Evolutionary conservation across 1,140 invertebrate species (phyloP).

Genomic region (Orius insidiosus): DNA sequence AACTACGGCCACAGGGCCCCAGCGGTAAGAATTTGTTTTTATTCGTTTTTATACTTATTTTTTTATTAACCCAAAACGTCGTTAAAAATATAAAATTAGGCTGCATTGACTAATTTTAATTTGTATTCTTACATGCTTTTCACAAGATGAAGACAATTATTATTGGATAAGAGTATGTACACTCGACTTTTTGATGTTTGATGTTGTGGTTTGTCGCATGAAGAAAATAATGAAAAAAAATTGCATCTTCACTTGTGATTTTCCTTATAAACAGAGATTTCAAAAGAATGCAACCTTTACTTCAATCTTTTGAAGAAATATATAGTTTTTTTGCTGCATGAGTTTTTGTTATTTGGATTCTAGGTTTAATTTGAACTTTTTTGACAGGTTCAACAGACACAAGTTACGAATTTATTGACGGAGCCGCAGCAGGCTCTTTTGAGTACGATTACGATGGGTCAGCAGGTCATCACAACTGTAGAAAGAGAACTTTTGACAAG

Average conservation of each 20-base stretch:
- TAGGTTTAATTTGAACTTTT: slow-evolving; percentile 9
- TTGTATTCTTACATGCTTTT: slow-evolving; percentile 19
- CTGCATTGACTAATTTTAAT: background rate
- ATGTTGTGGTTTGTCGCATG: slow-evolving; percentile 9
- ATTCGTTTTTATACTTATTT: background rate
- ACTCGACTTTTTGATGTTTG: background rate
- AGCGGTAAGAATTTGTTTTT: slow-evolving; percentile 35
- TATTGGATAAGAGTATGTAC: slow-evolving; percentile 35
- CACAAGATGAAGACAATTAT: slow-evolving; percentile 20
- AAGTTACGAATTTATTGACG: slow-evolving; percentile 61
- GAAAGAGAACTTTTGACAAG: slow-evolving; percentile 59
- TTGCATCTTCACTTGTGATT: too few relatives aligned
- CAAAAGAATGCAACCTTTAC: background rate
- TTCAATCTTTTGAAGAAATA: background rate
- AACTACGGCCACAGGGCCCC: slow-evolving; percentile 79
- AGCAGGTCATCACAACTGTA: slow-evolving; percentile 69
- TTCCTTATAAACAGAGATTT: too few relatives aligned
- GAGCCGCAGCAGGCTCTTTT: slow-evolving; percentile 84
- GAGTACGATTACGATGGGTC: slow-evolving; percentile 72
- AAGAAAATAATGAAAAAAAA: background rate
- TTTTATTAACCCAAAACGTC: background rate
- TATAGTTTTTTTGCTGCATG: background rate
- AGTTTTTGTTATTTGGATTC: background rate
- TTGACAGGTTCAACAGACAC: slow-evolving; percentile 63
- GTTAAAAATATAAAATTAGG: background rate